These are phyloP conservation scores for Chironomus tepperi DNA, from an alignment of 1,140 invertebrate genomes.

Conservation along the genomic window DNA sequence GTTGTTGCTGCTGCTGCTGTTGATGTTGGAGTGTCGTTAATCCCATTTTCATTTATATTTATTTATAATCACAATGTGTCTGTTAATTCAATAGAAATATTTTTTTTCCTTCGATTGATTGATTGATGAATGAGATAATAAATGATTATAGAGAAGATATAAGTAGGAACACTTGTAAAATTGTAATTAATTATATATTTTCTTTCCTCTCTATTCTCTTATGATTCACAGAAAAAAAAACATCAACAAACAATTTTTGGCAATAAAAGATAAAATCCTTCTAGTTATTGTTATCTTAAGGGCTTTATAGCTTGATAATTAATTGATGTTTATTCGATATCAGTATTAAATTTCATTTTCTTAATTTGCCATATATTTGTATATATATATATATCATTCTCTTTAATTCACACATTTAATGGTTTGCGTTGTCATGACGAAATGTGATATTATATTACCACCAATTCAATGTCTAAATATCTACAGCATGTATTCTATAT, in stretches of 20 bases:
- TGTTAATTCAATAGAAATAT: neutral
- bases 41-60: neutral
- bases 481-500: neutral
- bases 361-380: neutral
- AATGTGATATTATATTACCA: neutral
- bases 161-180: neutral
- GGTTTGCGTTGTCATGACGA: conserved; percentile 9
- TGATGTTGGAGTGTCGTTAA: neutral
- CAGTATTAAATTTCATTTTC: neutral
- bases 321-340: conserved; percentile 21
- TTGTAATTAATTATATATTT: neutral
- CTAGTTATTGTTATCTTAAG: neutral
- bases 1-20: neutral
- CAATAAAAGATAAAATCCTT: neutral
- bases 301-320: neutral
- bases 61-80: neutral
- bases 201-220: neutral
- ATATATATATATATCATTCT: neutral
- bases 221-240: neutral
- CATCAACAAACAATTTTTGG: neutral
- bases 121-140: no score
- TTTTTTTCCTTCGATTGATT: no score
- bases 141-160: no score
- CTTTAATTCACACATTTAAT: conserved; percentile 16
- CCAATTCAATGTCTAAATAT: neutral